These are phyloP conservation scores for Drosophila teissieri DNA, from an alignment of 1,140 invertebrate species.

Conservation along the genomic window DNA sequence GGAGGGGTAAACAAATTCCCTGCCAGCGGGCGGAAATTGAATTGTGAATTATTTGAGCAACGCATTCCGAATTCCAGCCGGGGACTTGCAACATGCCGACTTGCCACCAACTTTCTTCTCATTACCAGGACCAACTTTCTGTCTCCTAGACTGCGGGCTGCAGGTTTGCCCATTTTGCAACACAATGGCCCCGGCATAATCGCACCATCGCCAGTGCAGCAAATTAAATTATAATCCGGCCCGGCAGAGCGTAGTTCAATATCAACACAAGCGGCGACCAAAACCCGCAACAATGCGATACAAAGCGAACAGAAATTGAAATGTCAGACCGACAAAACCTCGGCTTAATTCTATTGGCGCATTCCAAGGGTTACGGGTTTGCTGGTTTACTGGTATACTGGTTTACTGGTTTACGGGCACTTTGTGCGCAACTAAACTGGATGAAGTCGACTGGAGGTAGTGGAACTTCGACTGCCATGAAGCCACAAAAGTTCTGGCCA, in stretches of 20 bases:
- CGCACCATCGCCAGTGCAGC: conserved; percentile 37
- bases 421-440: conserved; percentile 28
- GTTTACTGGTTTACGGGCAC: conserved; percentile 23
- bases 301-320: conserved; percentile 58
- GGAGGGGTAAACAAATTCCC: conserved; percentile 68
- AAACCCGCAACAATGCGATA: conserved; percentile 54
- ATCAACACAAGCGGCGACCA: conserved; percentile 34
- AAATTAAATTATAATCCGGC: conserved; percentile 70
- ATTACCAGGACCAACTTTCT: conserved; percentile 65
- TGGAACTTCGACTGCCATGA: conserved; percentile 53
- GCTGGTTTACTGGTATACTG: conserved; percentile 7
- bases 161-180: not conserved
- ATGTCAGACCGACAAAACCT: conserved; percentile 58
- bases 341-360: conserved; percentile 61
- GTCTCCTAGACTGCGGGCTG: conserved; percentile 17
- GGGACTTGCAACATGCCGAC: conserved; percentile 9
- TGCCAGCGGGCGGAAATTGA: conserved; percentile 72
- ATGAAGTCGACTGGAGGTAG: conserved; percentile 19
- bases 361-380: conserved; percentile 15
- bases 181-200: conserved; percentile 9
- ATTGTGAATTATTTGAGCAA: conserved; percentile 78
- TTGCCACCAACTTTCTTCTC: conserved; percentile 33
- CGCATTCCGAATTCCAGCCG: conserved; percentile 66
- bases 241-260: conserved; percentile 14
- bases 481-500: conserved; percentile 72